Conservation (phyloP, 2,888 invertebrate species). For the Drosophila percnosoma region DNA sequence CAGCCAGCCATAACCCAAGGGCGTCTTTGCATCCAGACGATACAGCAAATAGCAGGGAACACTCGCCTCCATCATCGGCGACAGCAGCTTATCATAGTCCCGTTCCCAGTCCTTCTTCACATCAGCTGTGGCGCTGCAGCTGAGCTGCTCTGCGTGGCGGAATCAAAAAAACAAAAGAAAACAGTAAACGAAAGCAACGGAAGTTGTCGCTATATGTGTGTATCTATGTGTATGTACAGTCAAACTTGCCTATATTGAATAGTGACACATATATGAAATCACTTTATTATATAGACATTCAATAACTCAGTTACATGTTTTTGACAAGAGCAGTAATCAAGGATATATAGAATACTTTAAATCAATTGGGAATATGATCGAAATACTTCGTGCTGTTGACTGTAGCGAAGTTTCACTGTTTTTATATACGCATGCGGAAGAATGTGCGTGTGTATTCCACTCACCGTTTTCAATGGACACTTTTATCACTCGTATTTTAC, state of each 20-base stretch:
- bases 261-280: too few species aligned
- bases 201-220: slow-evolving; percentile 19
- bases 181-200: slow-evolving; percentile 12
- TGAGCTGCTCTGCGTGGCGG: slow-evolving; percentile 89
- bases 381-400: not conserved
- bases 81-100: slow-evolving; percentile 92
- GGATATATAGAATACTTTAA: not conserved
- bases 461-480: slow-evolving; percentile 94
- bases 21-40: slow-evolving; percentile 91
- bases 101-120: slow-evolving; percentile 92
- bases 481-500: slow-evolving; percentile 92
- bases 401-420: not conserved
- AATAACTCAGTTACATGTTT: not conserved
- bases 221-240: slow-evolving; percentile 4
- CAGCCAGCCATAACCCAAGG: slow-evolving; percentile 95
- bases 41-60: slow-evolving; percentile 96
- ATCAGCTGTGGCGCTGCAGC: slow-evolving; percentile 88
- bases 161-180: not conserved
- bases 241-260: not conserved
- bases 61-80: slow-evolving; percentile 89
- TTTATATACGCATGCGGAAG: slow-evolving; percentile 3
- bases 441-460: slow-evolving; percentile 26
- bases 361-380: not conserved
- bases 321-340: not conserved
- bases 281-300: not conserved